Evolutionary conservation across 2,797 vertebrate genomes (phyloP).

Genomic region (Choloepus didactylus): DNA sequence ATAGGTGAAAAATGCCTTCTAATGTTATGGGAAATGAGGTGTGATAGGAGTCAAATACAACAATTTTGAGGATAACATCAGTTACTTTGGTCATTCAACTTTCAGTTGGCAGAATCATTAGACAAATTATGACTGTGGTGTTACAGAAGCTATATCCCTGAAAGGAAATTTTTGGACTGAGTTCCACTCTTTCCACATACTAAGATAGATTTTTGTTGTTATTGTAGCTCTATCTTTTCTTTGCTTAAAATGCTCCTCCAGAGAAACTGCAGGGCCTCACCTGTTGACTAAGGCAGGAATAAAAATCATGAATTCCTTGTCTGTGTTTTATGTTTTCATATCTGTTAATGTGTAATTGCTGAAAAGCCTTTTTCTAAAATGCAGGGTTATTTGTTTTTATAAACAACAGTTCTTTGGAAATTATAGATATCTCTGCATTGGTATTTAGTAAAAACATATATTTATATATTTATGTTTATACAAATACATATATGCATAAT

Average conservation of each 20-base stretch:
- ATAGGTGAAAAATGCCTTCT: background rate
- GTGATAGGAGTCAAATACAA: background rate
- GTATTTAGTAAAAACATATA: slow-evolving; percentile 32
- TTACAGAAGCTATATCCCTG: background rate
- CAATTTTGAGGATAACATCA: slow-evolving; percentile 14
- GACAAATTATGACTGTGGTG: background rate
- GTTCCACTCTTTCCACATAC: background rate
- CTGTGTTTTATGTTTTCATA: slow-evolving; percentile 21
- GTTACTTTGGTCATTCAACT: slow-evolving; percentile 1
- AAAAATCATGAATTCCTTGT: background rate
- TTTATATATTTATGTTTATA: too few species aligned
- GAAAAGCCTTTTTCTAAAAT: background rate
- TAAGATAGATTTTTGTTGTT: background rate
- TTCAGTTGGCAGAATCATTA: background rate
- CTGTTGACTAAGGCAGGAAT: background rate
- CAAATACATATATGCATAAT: background rate
- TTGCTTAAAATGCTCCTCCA: background rate
- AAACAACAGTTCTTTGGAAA: slow-evolving; percentile 9
- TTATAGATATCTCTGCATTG: slow-evolving; percentile 22
- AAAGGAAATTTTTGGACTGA: background rate
- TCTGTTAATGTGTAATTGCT: background rate
- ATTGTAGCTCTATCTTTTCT: background rate
- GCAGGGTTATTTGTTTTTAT: background rate
- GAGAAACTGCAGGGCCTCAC: background rate
- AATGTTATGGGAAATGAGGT: slow-evolving; percentile 4